Percentiles rank a stretch among this genome's conserved stretches.
These are phyloP conservation scores for Microplitis manilae DNA, from an alignment of 2,888 invertebrate species.

Conservation along the genomic window DNA sequence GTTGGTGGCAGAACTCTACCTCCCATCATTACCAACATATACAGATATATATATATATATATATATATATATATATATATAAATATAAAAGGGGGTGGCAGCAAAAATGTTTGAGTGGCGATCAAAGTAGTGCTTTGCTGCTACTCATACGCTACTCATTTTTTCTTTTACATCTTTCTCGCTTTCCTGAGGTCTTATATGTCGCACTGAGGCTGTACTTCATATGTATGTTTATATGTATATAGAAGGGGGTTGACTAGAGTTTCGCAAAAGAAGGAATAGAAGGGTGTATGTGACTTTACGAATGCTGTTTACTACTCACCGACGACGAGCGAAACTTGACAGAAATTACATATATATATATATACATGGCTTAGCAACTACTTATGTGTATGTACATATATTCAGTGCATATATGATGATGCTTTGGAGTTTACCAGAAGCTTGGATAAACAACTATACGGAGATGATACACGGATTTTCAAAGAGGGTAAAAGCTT, in stretches of 20 bases:
- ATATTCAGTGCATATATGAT: constrained; percentile 6
- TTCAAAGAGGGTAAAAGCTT: not conserved
- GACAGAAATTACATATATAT: constrained; percentile 2
- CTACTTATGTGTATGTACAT: constrained; percentile 28
- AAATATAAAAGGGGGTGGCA: constrained; percentile 52
- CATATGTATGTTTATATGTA: not conserved
- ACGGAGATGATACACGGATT: constrained; percentile 4
- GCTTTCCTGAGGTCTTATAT: constrained; percentile 20
- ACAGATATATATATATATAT: constrained; percentile 36
- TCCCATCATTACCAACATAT: constrained; percentile 26
- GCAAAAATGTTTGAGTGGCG: constrained; percentile 69
- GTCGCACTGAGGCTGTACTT: not conserved
- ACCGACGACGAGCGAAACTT: constrained; percentile 12
- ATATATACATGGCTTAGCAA: constrained; percentile 5
- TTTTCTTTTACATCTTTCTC: constrained; percentile 34
- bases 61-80: constrained; percentile 3
- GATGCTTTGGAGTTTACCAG: constrained; percentile 35
- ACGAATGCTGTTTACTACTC: constrained; percentile 27
- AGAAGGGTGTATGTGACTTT: constrained; percentile 29
- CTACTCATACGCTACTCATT: constrained; percentile 23
- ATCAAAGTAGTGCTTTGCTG: constrained; percentile 64
- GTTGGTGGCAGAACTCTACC: constrained; percentile 61
- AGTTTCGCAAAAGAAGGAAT: constrained; percentile 21
- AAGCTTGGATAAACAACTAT: constrained; percentile 39
- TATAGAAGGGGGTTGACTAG: constrained; percentile 9